Evolutionary conservation across 2,113 vertebrate species (phyloP), one percentile per base, ranked within the genome.

Genomic region (Uropsilus gracilis): DNA sequence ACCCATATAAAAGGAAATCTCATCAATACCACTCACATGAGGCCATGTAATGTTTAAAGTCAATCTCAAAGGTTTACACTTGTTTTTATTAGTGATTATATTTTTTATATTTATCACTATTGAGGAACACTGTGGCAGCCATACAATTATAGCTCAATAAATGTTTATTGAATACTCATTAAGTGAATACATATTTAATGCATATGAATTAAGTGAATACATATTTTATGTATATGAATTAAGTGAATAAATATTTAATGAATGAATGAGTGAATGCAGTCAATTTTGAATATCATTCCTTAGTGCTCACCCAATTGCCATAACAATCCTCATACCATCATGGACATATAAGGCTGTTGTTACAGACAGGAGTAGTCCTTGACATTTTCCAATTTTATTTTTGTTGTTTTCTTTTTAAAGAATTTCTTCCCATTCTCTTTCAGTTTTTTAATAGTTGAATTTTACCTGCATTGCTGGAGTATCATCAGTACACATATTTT

Each of bases 331-430:
- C 37, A 20, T 20, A 32, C 2, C 3, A 50, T 42, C n/a, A 42
- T 17, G 12, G 39, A 14, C 30, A 55, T 64, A 61, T 64, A 66
- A 9, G 17, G 3, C 24, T 46, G 18, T 44, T 37, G 39, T 5
- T 28, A 57, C 73, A 14, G 7, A 2, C n/a, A 2, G 0, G 2
- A 26, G 1, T 16, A 57, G 28, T n/a, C n/a, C n/a, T n/a, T n/a
- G n/a, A n/a, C n/a, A n/a, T 0, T 16, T 4, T 48, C 32, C 11
- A 17, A 44, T 46, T 16, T 72, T 2, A 26, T 80, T 72, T 34
- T 72, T 26, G 4, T 34, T 64, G 4, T 17, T 8, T 64, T 76
- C 17, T 8, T 64, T 76, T 57, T 77, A 42, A 59, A 3, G n/a
- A 28, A 83, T 39, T 57, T 87, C 6, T 37, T 16, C 42, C 0